Evolutionary conservation across 30 jellyfish, hydroid and myxozoan genomes (phyloP).

Genomic region (Turritopsis rubra): DNA sequence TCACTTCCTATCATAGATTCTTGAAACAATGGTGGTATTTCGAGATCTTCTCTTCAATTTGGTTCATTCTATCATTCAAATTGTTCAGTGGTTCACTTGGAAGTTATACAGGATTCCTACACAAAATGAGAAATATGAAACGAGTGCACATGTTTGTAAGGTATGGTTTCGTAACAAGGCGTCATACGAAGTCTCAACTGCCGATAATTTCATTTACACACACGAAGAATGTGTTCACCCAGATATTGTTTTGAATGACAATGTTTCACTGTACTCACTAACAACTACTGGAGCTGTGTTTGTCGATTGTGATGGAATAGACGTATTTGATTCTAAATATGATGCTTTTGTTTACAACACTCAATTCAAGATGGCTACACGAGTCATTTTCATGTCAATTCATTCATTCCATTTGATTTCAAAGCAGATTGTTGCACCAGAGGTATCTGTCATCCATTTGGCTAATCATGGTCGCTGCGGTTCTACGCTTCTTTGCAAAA

Average conservation of each 20-base stretch:
- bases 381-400: conserved; percentile 3
- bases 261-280: background rate
- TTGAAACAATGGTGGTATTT: background rate
- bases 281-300: conserved; percentile 1
- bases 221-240: background rate
- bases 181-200: background rate
- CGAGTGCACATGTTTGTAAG: background rate
- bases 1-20: too few species aligned
- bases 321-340: background rate
- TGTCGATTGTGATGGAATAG: conserved; percentile 15
- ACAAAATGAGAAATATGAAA: background rate
- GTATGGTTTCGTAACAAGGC: background rate
- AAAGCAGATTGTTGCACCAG: background rate
- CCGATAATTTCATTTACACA: background rate
- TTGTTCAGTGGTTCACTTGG: background rate
- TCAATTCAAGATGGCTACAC: background rate
- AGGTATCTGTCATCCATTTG: conserved; percentile 2
- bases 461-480: conserved; percentile 25
- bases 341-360: background rate
- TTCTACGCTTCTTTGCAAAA: background rate
- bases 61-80: background rate
- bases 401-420: background rate
- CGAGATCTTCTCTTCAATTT: background rate
- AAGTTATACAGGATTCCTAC: background rate
- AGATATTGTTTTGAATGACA: conserved; percentile 3